Conservation (phyloP, 2,888 invertebrate species). For the Rotaria macrura region DNA sequence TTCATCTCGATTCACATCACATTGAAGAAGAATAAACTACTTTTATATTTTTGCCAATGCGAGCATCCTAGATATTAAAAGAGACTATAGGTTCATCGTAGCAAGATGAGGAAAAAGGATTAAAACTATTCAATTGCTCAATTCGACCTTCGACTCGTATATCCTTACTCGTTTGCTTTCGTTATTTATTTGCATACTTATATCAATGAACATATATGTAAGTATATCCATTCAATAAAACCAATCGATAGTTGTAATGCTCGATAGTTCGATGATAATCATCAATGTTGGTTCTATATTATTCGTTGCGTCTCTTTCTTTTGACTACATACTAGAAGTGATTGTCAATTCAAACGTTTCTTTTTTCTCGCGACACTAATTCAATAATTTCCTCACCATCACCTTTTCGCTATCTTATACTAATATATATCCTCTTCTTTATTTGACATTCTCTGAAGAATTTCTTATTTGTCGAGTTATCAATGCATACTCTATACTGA, state of each 20-base stretch:
- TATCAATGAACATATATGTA: too few species aligned
- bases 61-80: not conserved
- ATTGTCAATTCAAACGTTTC: not conserved
- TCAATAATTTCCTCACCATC: not conserved
- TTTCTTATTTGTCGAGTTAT: too few species aligned
- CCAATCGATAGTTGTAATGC: not conserved
- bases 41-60: not conserved
- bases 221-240: too few species aligned
- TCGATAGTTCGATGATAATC: not conserved
- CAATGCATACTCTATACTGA: too few species aligned
- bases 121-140: not conserved
- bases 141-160: too few species aligned
- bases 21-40: not conserved
- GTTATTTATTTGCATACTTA: not conserved
- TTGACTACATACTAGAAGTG: not conserved
- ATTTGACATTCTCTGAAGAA: not conserved
- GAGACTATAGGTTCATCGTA: not conserved
- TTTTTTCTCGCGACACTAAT: not conserved
- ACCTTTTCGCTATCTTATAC: not conserved
- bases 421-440: not conserved
- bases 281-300: too few species aligned
- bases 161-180: not conserved
- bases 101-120: not conserved
- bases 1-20: not conserved
- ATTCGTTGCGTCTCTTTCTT: too few species aligned